These are phyloP conservation scores for Zaprionus lachaisei DNA, from an alignment of 1,140 invertebrate genomes.

Conservation along the genomic window DNA sequence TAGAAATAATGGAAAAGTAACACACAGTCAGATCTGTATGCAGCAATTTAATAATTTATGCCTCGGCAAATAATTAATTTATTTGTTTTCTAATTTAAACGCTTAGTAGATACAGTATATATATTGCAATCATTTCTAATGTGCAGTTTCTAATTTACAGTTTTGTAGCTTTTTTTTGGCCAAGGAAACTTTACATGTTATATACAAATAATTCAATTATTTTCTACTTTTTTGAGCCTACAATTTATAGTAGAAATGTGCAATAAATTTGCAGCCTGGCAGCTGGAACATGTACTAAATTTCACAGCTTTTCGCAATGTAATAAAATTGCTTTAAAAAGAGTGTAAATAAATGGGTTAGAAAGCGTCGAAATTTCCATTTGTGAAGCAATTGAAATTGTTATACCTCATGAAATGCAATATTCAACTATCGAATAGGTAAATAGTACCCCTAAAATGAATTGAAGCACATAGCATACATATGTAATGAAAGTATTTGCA, in stretches of 20 bases:
- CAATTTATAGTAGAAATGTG: conserved; percentile 1
- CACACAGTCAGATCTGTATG: background rate
- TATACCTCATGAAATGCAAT: background rate
- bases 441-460: background rate
- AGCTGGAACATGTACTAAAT: background rate
- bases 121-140: too few relatives aligned
- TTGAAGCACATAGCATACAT: too few relatives aligned
- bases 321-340: background rate
- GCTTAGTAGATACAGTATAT: background rate
- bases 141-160: background rate
- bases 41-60: conserved; percentile 3
- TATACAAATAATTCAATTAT: background rate
- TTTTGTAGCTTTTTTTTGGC: background rate
- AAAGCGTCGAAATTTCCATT: background rate
- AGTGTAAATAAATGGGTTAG: background rate
- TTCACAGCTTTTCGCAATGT: background rate
- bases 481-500: too few relatives aligned
- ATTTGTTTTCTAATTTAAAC: conserved; percentile 2
- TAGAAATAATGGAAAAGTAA: background rate
- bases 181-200: background rate
- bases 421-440: background rate
- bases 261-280: background rate
- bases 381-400: background rate
- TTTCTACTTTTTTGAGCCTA: background rate
- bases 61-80: background rate